Base-by-base conservation (phyloP, 2,797 vertebrate genomes). In the Gila robusta region DNA sequence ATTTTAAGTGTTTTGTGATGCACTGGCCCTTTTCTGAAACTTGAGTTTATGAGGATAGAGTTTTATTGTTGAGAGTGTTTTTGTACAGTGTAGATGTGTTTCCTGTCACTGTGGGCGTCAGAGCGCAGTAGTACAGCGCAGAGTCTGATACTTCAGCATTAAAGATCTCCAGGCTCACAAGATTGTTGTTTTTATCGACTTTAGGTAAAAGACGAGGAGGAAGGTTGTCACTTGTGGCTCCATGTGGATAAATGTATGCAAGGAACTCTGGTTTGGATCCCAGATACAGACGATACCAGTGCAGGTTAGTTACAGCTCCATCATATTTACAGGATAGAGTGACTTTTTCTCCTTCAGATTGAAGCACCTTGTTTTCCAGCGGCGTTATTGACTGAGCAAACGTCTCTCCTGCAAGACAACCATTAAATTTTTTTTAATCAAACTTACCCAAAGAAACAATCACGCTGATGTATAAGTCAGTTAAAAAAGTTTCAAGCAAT, bases 261-360 rank as follows among this genome's bases (percentile, higher is more conserved):
- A n/a, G n/a, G n/a, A n/a, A n/a, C n/a, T n/a, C n/a, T n/a, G n/a
- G n/a, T n/a, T n/a, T n/a, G n/a, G n/a, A n/a, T 26, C 0, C 35
- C 76, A 44, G 6, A 4, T 79, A 14, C 69, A 16, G 81, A 21
- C 66, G 73, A 85, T n/a, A n/a, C n/a, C n/a, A n/a, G n/a, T n/a
- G n/a, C n/a, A n/a, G n/a, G n/a, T n/a, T n/a, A n/a, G n/a, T n/a
- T n/a, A n/a, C n/a, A n/a, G n/a, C n/a, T n/a, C n/a, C n/a, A n/a
- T n/a, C n/a, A n/a, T n/a, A n/a, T 59, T 59, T 59, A 80, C 84
- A 85, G 28, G 66, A 62, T 17, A 85, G 77, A n/a, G 77, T 64
- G 37, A 80, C 39, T 47, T 17, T 73, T 6, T 47, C 41, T 80
- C 84, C 84, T 11, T 64, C 84, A 32, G 67, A 28, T 59, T 35